Conservation (phyloP, 2,113 vertebrate genomes). For the Periophthalmodon schlosseri region DNA sequence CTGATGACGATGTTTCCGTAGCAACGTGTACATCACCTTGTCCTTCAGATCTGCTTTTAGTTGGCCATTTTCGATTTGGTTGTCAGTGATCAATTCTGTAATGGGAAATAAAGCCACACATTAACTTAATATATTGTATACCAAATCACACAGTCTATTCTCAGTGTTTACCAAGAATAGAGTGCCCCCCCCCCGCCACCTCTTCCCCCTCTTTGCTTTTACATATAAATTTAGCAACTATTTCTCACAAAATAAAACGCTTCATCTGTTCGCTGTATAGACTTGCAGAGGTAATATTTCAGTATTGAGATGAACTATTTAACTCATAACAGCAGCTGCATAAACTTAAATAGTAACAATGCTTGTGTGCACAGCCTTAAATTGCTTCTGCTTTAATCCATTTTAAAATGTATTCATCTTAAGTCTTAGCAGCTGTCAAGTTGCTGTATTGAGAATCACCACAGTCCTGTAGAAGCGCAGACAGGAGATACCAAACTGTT, state of each 20-base stretch:
- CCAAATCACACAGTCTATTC: neutral
- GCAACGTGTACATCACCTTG: conserved; percentile 94
- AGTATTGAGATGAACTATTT: too few species aligned
- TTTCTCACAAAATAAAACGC: too few species aligned
- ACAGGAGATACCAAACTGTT: conserved; percentile 19
- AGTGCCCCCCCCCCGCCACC: too few species aligned
- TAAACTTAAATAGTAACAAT: neutral
- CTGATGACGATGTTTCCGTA: conserved; percentile 95
- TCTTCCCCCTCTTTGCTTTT: too few species aligned
- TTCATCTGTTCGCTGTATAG: too few species aligned
- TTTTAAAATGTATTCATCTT: neutral
- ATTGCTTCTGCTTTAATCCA: neutral
- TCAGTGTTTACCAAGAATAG: too few species aligned
- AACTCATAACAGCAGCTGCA: neutral
- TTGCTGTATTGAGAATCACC: conserved; percentile 17
- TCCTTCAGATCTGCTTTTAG: conserved; percentile 92
- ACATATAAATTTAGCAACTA: too few species aligned
- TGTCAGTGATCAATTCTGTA: conserved; percentile 92
- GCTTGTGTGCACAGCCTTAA: neutral
- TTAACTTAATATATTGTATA: neutral
- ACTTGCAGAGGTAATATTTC: too few species aligned
- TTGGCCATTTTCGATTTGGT: conserved; percentile 92
- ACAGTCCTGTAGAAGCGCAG: conserved; percentile 22
- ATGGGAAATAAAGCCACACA: neutral
- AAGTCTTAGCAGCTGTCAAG: conserved; percentile 8